Percentiles rank a stretch among this genome's conserved stretches.
These are phyloP conservation scores for Nemotelus pantherinus DNA, from an alignment of 2,888 invertebrate species.

Conservation along the genomic window DNA sequence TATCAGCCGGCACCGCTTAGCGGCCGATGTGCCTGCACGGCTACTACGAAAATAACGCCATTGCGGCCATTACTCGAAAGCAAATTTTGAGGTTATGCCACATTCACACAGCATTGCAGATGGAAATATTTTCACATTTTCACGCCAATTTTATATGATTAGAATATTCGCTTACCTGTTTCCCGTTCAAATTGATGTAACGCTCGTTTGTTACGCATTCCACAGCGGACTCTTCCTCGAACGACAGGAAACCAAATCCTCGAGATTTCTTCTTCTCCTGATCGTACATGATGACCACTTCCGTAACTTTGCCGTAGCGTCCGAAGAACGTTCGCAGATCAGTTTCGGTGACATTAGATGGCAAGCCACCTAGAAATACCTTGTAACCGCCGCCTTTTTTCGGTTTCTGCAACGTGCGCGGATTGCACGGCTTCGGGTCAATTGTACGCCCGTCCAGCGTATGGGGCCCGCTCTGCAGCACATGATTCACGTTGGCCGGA, in stretches of 20 bases:
- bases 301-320: slow-evolving; percentile 94
- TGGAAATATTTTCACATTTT: too few species aligned
- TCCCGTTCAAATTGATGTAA: slow-evolving; percentile 93
- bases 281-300: slow-evolving; percentile 97
- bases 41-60: background rate
- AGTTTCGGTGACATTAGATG: slow-evolving; percentile 94
- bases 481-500: slow-evolving; percentile 88
- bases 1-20: too few species aligned
- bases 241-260: slow-evolving; percentile 95
- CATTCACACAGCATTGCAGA: too few species aligned
- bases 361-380: slow-evolving; percentile 96
- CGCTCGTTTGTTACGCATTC: slow-evolving; percentile 93
- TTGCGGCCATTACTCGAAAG: background rate
- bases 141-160: too few species aligned
- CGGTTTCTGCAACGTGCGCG: slow-evolving; percentile 90
- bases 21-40: background rate
- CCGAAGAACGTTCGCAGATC: slow-evolving; percentile 92
- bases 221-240: slow-evolving; percentile 92
- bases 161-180: slow-evolving; percentile 69
- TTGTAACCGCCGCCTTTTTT: slow-evolving; percentile 92
- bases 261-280: slow-evolving; percentile 97
- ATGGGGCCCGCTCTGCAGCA: slow-evolving; percentile 92
- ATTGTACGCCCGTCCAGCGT: slow-evolving; percentile 91
- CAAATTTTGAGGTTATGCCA: background rate
- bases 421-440: slow-evolving; percentile 94